phyloP scores from a whole-genome alignment of 1,140 invertebrate species.

The Telenomus remus region DNA sequence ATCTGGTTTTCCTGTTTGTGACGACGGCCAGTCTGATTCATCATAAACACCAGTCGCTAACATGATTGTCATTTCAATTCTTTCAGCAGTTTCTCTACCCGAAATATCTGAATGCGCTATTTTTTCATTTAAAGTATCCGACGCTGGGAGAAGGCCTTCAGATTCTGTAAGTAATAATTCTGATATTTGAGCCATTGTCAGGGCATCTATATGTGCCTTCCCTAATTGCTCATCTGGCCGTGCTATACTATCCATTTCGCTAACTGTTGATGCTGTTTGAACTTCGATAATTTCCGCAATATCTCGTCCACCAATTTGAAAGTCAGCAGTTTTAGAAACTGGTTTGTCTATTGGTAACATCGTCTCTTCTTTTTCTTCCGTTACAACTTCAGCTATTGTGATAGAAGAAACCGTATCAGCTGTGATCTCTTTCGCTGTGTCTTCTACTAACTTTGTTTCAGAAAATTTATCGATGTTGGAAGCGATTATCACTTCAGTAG shows the following conservation, averaged over 20 bases:
- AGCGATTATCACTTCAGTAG: slow-evolving; percentile 48
- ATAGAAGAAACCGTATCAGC: slow-evolving; percentile 63
- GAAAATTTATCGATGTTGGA: slow-evolving; percentile 20
- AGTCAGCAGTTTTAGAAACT: background rate
- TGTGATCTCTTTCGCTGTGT: slow-evolving; percentile 50
- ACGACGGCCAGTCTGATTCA: background rate
- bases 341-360: slow-evolving; percentile 46
- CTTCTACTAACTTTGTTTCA: slow-evolving; percentile 32
- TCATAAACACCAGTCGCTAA: background rate
- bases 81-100: slow-evolving; percentile 61
- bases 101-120: slow-evolving; percentile 60
- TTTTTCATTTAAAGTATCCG: slow-evolving; percentile 52
- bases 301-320: background rate
- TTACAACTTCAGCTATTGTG: slow-evolving; percentile 60
- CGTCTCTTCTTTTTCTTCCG: slow-evolving; percentile 60
- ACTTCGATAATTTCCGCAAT: background rate
- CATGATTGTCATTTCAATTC: slow-evolving; percentile 1
- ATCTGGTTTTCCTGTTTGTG: background rate
- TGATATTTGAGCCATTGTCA: slow-evolving; percentile 44
- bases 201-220: background rate
- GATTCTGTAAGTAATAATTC: slow-evolving; percentile 57
- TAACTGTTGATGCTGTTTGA: background rate
- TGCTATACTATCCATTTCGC: background rate
- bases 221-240: background rate
- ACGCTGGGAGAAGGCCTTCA: slow-evolving; percentile 56